A percentile compares a stretch with the other conserved stretches of the same genome.
phyloP scores from a whole-genome alignment of 2,888 invertebrate species.

The Mythimna ferrago region DNA sequence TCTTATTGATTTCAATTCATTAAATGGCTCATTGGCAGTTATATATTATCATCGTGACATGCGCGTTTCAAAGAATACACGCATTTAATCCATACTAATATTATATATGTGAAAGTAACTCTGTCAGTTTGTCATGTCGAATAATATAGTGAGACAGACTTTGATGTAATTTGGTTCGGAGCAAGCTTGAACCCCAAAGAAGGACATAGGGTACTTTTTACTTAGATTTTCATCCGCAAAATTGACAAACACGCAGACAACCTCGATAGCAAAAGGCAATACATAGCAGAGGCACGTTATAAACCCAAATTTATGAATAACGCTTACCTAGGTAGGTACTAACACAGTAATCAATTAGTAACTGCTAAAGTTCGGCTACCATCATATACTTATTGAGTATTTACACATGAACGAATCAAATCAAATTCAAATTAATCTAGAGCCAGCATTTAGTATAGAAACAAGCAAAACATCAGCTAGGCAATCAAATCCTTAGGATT shows the following conservation, averaged over 20 bases:
- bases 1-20: neutral
- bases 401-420: constrained; percentile 43
- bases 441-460: constrained; percentile 9
- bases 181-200: too few relatives aligned
- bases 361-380: constrained; percentile 26
- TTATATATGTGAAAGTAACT: neutral
- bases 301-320: neutral
- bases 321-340: neutral
- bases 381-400: constrained; percentile 7
- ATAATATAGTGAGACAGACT: too few relatives aligned
- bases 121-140: too few relatives aligned
- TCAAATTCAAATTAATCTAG: constrained; percentile 48
- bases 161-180: too few relatives aligned
- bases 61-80: neutral
- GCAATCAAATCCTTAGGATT: constrained; percentile 56
- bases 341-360: constrained; percentile 26
- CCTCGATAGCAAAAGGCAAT: neutral
- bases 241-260: too few relatives aligned
- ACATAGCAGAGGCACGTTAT: constrained; percentile 6
- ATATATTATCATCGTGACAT: neutral
- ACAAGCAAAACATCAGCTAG: constrained; percentile 36
- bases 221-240: too few relatives aligned
- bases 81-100: neutral
- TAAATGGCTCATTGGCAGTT: neutral
- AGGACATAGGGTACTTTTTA: too few relatives aligned